Evolutionary conservation across 2,888 invertebrate species (phyloP).

Genomic region (Argynnis bischoffii): DNA sequence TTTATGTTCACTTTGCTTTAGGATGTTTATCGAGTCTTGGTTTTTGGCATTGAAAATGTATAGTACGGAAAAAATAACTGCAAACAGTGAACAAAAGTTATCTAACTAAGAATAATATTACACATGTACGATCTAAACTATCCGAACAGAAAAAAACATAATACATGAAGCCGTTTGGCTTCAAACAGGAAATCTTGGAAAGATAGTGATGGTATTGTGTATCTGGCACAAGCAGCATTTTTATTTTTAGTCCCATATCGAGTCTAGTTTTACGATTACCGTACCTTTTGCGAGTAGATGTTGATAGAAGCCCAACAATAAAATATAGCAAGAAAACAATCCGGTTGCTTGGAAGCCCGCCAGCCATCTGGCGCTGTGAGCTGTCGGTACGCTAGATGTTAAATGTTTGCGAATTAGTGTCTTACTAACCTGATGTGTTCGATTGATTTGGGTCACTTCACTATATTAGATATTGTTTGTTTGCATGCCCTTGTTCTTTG

Average conservation of each 20-base stretch:
- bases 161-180: not conserved
- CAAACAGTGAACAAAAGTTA: no score
- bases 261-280: conserved; percentile 30
- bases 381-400: not conserved
- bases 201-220: conserved; percentile 11
- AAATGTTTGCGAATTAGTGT: conserved; percentile 10
- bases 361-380: conserved; percentile 37
- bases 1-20: conserved; percentile 10
- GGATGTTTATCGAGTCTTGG: not conserved
- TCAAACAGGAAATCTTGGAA: conserved; percentile 8
- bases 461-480: not conserved
- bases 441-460: conserved; percentile 13
- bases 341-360: conserved; percentile 42
- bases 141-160: no score
- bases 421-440: conserved; percentile 14
- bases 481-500: not conserved
- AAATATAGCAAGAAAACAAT: conserved; percentile 39
- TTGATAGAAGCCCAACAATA: conserved; percentile 34
- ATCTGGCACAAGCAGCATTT: conserved; percentile 8
- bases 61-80: no score
- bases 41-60: no score
- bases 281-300: conserved; percentile 24
- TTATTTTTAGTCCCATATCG: conserved; percentile 26
- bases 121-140: no score
- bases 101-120: no score